These are phyloP conservation scores for Cololabis saira DNA, from an alignment of 2,113 vertebrate genomes.

Conservation along the genomic window DNA sequence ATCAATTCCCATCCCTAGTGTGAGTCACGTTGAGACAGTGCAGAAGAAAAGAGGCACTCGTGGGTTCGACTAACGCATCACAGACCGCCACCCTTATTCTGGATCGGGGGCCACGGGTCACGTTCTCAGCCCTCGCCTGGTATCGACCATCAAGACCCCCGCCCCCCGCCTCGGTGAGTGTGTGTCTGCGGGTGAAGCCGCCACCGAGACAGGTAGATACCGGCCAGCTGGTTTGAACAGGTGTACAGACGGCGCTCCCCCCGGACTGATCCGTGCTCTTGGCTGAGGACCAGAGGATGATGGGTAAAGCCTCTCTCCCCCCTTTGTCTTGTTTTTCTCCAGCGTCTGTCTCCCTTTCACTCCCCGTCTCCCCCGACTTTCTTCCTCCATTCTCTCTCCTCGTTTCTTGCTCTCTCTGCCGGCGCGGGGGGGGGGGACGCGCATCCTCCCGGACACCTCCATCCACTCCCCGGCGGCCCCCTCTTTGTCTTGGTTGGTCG, in stretches of 20 bases:
- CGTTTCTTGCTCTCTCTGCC: conserved; percentile 1
- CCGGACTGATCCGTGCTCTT: conserved; percentile 88
- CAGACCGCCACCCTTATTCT: no score
- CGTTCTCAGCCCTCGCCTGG: no score
- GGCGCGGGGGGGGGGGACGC: conserved; percentile 1
- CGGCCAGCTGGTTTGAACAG: conserved; percentile 94
- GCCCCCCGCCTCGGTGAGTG: conserved; percentile 13
- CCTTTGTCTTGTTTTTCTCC: conserved; percentile 4
- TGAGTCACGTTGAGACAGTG: no score
- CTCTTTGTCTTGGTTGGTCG: conserved; percentile 54
- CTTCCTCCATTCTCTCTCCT: neutral
- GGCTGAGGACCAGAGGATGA: conserved; percentile 87
- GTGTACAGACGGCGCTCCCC: conserved; percentile 89
- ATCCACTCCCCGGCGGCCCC: conserved; percentile 11
- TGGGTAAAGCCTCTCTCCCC: conserved; percentile 34
- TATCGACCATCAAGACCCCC: no score
- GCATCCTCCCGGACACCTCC: conserved; percentile 13
- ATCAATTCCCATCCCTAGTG: no score
- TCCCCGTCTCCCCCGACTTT: conserved; percentile 5
- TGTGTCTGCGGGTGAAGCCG: conserved; percentile 38
- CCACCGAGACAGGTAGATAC: conserved; percentile 85
- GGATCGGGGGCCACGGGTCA: no score
- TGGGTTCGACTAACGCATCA: no score
- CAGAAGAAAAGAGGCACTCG: no score
- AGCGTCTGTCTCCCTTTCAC: conserved; percentile 20